phyloP scores from a whole-genome alignment of 1,140 invertebrate species.

The Trialeurodes vaporariorum region DNA sequence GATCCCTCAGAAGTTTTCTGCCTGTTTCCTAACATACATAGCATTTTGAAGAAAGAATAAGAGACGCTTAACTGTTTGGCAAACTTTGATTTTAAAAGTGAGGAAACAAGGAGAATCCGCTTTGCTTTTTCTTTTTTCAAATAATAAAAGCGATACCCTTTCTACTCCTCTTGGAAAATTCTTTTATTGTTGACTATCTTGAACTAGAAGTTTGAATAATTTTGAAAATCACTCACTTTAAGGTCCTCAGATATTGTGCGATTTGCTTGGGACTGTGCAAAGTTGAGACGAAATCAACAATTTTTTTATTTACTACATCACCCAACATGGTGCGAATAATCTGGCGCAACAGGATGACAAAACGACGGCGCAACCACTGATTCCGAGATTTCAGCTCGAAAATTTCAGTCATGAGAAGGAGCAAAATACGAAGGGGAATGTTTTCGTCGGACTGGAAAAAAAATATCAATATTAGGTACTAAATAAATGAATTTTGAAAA shows the following conservation, averaged over 20 bases:
- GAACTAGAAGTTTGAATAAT: too few relatives aligned
- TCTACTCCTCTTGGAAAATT: too few relatives aligned
- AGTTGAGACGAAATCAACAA: conserved; percentile 81
- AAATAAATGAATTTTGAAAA: too few relatives aligned
- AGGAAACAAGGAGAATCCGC: too few relatives aligned
- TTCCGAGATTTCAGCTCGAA: conserved; percentile 79
- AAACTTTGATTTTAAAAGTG: too few relatives aligned
- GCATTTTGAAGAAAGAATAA: too few relatives aligned
- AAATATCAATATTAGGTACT: conserved; percentile 10
- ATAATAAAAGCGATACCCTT: too few relatives aligned
- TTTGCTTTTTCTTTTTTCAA: too few relatives aligned
- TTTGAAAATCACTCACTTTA: conserved; percentile 59
- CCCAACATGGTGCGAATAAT: conserved; percentile 67
- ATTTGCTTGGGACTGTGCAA: conserved; percentile 82
- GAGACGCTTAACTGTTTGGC: too few relatives aligned
- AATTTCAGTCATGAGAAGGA: conserved; percentile 81
- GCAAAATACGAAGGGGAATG: conserved; percentile 74
- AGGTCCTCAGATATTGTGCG: conserved; percentile 44
- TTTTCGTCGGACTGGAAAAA: conserved; percentile 54
- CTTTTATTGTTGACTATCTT: too few relatives aligned
- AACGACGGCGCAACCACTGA: conserved; percentile 72
- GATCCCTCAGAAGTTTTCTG: too few relatives aligned
- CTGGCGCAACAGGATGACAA: conserved; percentile 67
- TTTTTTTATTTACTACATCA: conserved; percentile 76
- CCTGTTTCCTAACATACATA: too few relatives aligned